Evolutionary conservation across 2,888 invertebrate species (phyloP).

Genomic region (Lochmaea capreae): DNA sequence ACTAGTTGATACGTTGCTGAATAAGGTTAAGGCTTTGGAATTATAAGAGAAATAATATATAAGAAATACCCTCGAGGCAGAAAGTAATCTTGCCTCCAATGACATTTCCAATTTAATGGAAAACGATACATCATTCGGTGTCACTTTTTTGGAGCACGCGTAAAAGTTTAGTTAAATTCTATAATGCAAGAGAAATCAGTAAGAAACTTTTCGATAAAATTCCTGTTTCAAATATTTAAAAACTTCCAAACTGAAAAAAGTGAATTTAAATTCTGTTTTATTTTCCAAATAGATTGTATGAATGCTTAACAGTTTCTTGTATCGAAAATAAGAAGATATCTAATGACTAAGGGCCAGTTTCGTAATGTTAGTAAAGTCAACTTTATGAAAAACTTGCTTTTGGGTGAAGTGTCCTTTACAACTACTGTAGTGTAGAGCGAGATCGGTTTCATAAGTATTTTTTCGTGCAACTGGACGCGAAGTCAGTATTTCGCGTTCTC

Average conservation of each 20-base stretch:
- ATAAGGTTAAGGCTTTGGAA: slow-evolving; percentile 17
- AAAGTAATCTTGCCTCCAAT: slow-evolving; percentile 48
- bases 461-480: too few relatives aligned
- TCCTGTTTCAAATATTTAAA: neutral
- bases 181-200: slow-evolving; percentile 5
- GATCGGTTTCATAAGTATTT: too few relatives aligned
- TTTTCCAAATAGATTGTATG: neutral
- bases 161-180: slow-evolving; percentile 32
- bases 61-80: slow-evolving; percentile 41
- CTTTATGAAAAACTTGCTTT: too few relatives aligned
- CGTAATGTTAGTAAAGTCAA: too few relatives aligned
- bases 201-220: neutral
- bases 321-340: too few relatives aligned
- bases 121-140: slow-evolving; percentile 50
- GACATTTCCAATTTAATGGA: slow-evolving; percentile 52
- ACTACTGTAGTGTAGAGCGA: too few relatives aligned
- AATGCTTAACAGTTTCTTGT: neutral
- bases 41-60: slow-evolving; percentile 38
- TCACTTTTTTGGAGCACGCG: slow-evolving; percentile 34
- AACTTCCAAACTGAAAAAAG: neutral
- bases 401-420: too few relatives aligned
- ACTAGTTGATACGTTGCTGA: neutral
- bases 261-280: neutral
- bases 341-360: too few relatives aligned
- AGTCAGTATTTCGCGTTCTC: too few relatives aligned